Conservation (phyloP, 2,888 invertebrate species). For the Caenorhabditis zanzibari region DNA sequence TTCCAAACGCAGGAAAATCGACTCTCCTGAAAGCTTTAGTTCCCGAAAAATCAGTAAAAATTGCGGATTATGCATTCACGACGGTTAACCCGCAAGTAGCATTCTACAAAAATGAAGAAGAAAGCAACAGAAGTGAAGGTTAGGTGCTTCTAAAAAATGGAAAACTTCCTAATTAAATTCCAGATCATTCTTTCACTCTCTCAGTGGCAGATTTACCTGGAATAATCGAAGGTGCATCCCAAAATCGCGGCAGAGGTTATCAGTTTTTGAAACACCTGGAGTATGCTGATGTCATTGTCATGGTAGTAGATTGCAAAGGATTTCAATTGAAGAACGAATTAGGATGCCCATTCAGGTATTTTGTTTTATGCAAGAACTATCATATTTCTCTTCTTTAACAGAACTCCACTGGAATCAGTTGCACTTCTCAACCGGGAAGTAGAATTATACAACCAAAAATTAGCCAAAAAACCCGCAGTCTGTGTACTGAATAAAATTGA, state of each 20-base stretch:
- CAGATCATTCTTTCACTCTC: slow-evolving; percentile 69
- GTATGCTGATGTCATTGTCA: slow-evolving; percentile 79
- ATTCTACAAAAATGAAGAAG: slow-evolving; percentile 51
- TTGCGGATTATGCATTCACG: slow-evolving; percentile 81
- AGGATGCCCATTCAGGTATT: slow-evolving; percentile 77
- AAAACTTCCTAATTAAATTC: slow-evolving; percentile 40
- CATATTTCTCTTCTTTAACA: slow-evolving; percentile 27
- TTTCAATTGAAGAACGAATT: slow-evolving; percentile 77
- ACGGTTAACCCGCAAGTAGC: slow-evolving; percentile 75
- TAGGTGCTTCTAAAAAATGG: background rate
- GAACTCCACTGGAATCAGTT: slow-evolving; percentile 77
- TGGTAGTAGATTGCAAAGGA: slow-evolving; percentile 80
- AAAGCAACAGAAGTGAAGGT: background rate
- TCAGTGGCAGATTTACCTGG: slow-evolving; percentile 80
- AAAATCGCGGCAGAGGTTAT: slow-evolving; percentile 79
- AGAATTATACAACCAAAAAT: slow-evolving; percentile 74
- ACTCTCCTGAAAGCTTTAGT: slow-evolving; percentile 80
- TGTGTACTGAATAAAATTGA: slow-evolving; percentile 80
- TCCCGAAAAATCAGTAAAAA: slow-evolving; percentile 79
- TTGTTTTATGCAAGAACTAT: background rate
- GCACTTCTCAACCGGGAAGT: slow-evolving; percentile 78
- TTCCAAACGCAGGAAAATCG: slow-evolving; percentile 83
- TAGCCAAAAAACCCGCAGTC: slow-evolving; percentile 76
- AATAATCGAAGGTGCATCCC: slow-evolving; percentile 81
- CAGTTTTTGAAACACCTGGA: slow-evolving; percentile 81